phyloP scores from a whole-genome alignment of 2,113 vertebrate species.

The Callocephalon fimbriatum region DNA sequence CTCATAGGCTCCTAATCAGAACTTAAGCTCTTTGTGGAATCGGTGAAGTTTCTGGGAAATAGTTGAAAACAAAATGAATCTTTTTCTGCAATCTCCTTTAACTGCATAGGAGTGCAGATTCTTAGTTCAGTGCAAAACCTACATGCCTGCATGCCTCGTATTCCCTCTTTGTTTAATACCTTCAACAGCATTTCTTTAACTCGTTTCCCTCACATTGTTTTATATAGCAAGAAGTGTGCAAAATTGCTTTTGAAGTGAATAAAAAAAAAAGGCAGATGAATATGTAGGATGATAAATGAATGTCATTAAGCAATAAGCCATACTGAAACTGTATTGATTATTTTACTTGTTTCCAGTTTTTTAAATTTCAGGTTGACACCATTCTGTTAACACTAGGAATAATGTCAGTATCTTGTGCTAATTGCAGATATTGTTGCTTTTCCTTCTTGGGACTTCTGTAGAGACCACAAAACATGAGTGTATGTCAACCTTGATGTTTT shows the following conservation, averaged over 20 bases:
- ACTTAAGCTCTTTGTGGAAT: neutral
- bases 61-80: neutral
- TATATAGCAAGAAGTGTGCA: neutral
- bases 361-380: neutral
- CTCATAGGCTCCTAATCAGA: neutral
- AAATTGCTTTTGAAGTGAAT: neutral
- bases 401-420: neutral
- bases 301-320: neutral
- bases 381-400: neutral
- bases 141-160: fast-evolving
- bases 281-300: neutral
- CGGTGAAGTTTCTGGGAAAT: neutral
- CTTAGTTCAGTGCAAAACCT: neutral
- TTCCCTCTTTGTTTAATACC: neutral
- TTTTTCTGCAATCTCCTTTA: neutral
- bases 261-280: neutral
- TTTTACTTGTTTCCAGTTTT: neutral
- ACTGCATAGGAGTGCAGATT: neutral
- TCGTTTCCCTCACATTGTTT: neutral
- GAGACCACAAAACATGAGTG: neutral
- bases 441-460: neutral
- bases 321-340: neutral
- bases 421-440: neutral
- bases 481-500: neutral
- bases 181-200: neutral